A percentile compares a stretch with the other conserved stretches of the same genome.
Evolutionary conservation across 2,888 invertebrate genomes (phyloP).

Genomic region (Pyrrhia umbra): DNA sequence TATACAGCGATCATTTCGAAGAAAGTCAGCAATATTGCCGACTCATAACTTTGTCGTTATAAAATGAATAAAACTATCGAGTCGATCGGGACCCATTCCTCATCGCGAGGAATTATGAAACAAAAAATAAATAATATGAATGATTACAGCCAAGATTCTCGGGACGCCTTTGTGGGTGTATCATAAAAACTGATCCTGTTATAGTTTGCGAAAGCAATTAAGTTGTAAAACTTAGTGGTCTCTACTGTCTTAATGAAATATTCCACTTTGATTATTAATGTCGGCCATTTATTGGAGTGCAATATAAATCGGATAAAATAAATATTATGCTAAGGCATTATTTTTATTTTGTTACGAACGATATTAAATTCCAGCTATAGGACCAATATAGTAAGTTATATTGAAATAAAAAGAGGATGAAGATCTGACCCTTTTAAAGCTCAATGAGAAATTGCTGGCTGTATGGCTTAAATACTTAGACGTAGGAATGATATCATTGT

Average conservation of each 20-base stretch:
- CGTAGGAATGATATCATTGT: constrained; percentile 52
- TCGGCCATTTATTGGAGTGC: constrained; percentile 78
- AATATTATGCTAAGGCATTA: constrained; percentile 70
- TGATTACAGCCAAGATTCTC: constrained; percentile 69
- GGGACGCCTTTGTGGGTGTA: constrained; percentile 75
- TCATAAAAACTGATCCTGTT: constrained; percentile 86
- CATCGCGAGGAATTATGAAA: constrained; percentile 80
- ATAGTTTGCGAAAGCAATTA: constrained; percentile 88
- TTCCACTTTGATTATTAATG: constrained; percentile 84
- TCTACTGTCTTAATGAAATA: constrained; percentile 86
- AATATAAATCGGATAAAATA: constrained; percentile 77
- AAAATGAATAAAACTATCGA: constrained; percentile 69
- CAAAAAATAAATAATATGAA: constrained; percentile 76
- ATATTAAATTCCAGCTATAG: constrained; percentile 35
- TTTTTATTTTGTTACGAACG: constrained; percentile 46
- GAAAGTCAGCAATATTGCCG: constrained; percentile 57
- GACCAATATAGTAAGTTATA: constrained; percentile 15
- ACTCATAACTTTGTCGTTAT: constrained; percentile 59
- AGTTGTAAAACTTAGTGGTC: constrained; percentile 87
- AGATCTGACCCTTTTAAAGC: constrained; percentile 35
- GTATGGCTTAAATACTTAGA: constrained; percentile 35
- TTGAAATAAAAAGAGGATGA: constrained; percentile 18
- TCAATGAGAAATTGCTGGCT: constrained; percentile 24
- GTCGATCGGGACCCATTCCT: constrained; percentile 74
- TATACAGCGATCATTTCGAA: constrained; percentile 52